phyloP scores from a whole-genome alignment of 1,140 invertebrate genomes.

The Drosophila lini region DNA sequence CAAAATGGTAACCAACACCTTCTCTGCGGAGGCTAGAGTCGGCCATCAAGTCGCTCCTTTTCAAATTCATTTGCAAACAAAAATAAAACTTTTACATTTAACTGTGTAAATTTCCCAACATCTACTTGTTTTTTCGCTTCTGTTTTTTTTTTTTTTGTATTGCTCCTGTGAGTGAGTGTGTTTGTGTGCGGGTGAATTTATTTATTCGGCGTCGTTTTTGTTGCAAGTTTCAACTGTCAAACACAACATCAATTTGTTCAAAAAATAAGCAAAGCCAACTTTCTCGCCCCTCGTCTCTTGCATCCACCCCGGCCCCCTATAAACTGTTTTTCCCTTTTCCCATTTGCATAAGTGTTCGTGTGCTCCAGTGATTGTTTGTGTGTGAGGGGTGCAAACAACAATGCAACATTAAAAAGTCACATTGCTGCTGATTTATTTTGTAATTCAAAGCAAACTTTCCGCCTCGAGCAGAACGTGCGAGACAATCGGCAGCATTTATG shows the following conservation, averaged over 20 bases:
- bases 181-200: slow-evolving; percentile 54
- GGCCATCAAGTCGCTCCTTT: background rate
- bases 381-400: slow-evolving; percentile 46
- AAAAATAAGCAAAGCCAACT: slow-evolving; percentile 78
- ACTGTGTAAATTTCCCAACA: slow-evolving; percentile 78
- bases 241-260: slow-evolving; percentile 84
- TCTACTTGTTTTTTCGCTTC: slow-evolving; percentile 22
- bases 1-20: slow-evolving; percentile 67
- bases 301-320: slow-evolving; percentile 24
- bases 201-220: slow-evolving; percentile 78
- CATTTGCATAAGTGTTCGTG: slow-evolving; percentile 51
- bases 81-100: slow-evolving; percentile 82
- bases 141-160: slow-evolving; percentile 28
- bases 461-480: slow-evolving; percentile 59
- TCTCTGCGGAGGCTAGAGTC: slow-evolving; percentile 3
- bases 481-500: slow-evolving; percentile 64
- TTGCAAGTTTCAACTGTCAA: slow-evolving; percentile 83
- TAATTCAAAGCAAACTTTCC: slow-evolving; percentile 69
- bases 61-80: slow-evolving; percentile 78
- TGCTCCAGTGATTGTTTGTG: slow-evolving; percentile 19
- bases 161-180: slow-evolving; percentile 20
- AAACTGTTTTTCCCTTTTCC: slow-evolving; percentile 62
- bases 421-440: slow-evolving; percentile 79
- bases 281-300: slow-evolving; percentile 49
- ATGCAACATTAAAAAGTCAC: slow-evolving; percentile 77